phyloP scores from a whole-genome alignment of 2,888 invertebrate genomes.

The Hoplodrina blanda region DNA sequence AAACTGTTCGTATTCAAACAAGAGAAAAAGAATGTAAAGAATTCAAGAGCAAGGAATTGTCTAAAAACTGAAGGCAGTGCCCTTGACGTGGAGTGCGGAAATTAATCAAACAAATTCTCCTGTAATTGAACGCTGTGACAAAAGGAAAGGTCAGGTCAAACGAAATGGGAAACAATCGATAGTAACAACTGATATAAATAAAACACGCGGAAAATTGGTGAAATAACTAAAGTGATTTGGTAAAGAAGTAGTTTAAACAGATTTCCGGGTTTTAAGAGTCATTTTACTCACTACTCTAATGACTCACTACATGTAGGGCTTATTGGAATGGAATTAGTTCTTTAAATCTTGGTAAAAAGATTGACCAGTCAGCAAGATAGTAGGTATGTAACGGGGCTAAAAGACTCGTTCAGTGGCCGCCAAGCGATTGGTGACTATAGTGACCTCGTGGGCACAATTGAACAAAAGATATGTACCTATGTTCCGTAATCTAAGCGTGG shows the following conservation, averaged over 20 bases:
- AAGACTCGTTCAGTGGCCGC: neutral
- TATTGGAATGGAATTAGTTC: neutral
- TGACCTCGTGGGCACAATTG: neutral
- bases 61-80: slow-evolving; percentile 28
- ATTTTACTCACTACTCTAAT: neutral
- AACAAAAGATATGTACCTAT: too few species aligned
- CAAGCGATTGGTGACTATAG: neutral
- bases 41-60: slow-evolving; percentile 2
- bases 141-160: slow-evolving; percentile 52
- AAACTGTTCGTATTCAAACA: neutral
- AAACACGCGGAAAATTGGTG: slow-evolving; percentile 39
- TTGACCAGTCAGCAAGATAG: neutral
- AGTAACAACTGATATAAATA: slow-evolving; percentile 8
- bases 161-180: slow-evolving; percentile 12
- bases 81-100: slow-evolving; percentile 38
- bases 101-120: slow-evolving; percentile 25
- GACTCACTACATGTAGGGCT: neutral
- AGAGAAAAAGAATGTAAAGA: too few species aligned
- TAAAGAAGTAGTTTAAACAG: neutral
- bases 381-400: neutral
- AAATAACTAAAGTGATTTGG: slow-evolving; percentile 20
- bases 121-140: slow-evolving; percentile 36
- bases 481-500: neutral
- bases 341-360: neutral
- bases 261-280: neutral